Percentiles rank a stretch among this genome's conserved stretches.
phyloP scores from a whole-genome alignment of 2,113 vertebrate genomes.

The Oryzias curvinotus region DNA sequence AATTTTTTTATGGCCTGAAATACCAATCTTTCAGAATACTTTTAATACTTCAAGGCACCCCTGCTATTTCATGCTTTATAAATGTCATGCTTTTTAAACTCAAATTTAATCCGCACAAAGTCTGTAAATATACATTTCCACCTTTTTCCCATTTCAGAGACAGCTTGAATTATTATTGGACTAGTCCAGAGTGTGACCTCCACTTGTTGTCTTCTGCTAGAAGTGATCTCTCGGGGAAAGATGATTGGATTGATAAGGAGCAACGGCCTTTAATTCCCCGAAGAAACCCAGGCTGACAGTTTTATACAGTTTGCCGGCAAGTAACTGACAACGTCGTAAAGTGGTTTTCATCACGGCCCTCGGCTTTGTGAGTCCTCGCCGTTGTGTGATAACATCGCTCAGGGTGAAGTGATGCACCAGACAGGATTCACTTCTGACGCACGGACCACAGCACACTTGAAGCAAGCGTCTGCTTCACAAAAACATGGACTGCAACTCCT shows the following conservation, averaged over 20 bases:
- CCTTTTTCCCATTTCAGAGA: not conserved
- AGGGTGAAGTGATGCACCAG: slow-evolving; percentile 40
- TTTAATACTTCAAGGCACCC: no score
- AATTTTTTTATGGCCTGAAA: no score
- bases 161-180: slow-evolving; percentile 7
- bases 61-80: no score
- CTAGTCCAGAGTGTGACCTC: slow-evolving; percentile 6
- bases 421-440: slow-evolving; percentile 42
- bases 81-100: no score
- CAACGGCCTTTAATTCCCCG: slow-evolving; percentile 15
- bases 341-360: slow-evolving; percentile 45
- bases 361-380: slow-evolving; percentile 46
- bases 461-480: slow-evolving; percentile 48
- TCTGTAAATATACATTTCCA: not conserved
- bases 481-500: slow-evolving; percentile 21
- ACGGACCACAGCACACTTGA: slow-evolving; percentile 23
- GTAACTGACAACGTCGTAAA: slow-evolving; percentile 51
- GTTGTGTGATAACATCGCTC: slow-evolving; percentile 36
- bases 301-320: slow-evolving; percentile 30
- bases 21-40: no score
- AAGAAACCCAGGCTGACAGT: slow-evolving; percentile 19
- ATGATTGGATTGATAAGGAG: slow-evolving; percentile 16
- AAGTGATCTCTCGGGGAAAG: slow-evolving; percentile 27
- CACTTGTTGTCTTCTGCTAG: slow-evolving; percentile 7
- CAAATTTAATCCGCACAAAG: not conserved